Percentiles rank a stretch among this genome's conserved stretches.
phyloP scores from a whole-genome alignment of 2,797 vertebrate species.

The Parauchenoglanis ngamensis region DNA sequence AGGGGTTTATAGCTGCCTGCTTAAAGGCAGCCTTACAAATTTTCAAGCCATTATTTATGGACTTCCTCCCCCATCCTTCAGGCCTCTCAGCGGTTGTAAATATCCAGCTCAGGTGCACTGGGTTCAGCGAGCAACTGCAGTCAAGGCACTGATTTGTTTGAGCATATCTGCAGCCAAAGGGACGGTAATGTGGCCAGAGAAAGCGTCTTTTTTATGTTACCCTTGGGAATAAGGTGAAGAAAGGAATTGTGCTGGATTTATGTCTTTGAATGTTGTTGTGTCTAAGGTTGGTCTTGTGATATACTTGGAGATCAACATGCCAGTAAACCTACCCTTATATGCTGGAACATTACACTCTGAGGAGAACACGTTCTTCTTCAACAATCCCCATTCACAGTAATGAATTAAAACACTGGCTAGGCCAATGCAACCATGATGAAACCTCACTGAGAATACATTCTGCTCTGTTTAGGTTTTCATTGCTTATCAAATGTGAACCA shows the following conservation, averaged over 20 bases:
- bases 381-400: too few species aligned
- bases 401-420: neutral
- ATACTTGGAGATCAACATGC: conserved; percentile 6
- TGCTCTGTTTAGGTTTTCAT: neutral
- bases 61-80: conserved; percentile 10
- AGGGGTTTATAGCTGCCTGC: conserved; percentile 4
- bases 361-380: neutral
- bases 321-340: neutral
- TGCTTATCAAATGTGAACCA: neutral
- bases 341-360: neutral
- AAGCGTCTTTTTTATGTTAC: neutral
- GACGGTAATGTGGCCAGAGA: conserved; percentile 6
- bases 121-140: conserved; percentile 19
- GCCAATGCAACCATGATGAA: neutral
- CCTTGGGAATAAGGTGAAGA: conserved; percentile 11
- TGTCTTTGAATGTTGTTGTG: neutral
- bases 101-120: conserved; percentile 24
- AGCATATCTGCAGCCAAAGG: neutral
- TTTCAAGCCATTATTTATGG: conserved; percentile 33
- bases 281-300: neutral
- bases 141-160: conserved; percentile 39
- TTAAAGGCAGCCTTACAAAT: conserved; percentile 21
- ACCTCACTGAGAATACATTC: neutral
- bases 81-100: conserved; percentile 30
- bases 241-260: conserved; percentile 10